Conservation (phyloP, 2,888 invertebrate species). For the Melolontha melolontha region DNA sequence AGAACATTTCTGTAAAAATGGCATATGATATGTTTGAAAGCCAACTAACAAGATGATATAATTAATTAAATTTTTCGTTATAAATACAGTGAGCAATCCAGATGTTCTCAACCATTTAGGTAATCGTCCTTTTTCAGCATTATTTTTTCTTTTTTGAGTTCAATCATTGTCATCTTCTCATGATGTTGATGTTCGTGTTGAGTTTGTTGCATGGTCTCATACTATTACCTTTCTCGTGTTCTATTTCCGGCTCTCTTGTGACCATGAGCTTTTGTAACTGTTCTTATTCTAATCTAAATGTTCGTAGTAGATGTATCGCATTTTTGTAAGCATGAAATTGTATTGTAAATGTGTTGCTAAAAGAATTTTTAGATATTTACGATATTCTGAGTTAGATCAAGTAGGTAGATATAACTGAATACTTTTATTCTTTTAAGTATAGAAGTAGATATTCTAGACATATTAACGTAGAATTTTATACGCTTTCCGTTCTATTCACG, state of each 20-base stretch:
- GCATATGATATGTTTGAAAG: conserved; percentile 45
- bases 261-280: conserved; percentile 16
- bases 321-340: too few relatives aligned
- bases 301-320: too few relatives aligned
- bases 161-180: conserved; percentile 49
- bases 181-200: conserved; percentile 22
- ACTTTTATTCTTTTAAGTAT: too few relatives aligned
- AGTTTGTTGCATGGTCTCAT: conserved; percentile 29
- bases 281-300: too few relatives aligned
- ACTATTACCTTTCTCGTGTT: conserved; percentile 10
- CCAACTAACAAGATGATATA: conserved; percentile 21
- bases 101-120: conserved; percentile 67
- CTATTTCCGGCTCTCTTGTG: conserved; percentile 10
- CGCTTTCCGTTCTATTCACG: too few relatives aligned
- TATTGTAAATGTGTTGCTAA: too few relatives aligned
- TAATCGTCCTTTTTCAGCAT: conserved; percentile 56
- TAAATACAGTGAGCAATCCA: conserved; percentile 65
- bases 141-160: conserved; percentile 48
- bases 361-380: too few relatives aligned
- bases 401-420: too few relatives aligned
- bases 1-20: conserved; percentile 34
- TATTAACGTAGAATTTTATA: too few relatives aligned
- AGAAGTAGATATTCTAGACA: too few relatives aligned
- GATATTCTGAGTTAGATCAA: too few relatives aligned
- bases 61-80: conserved; percentile 56